A percentile compares a stretch with the other conserved stretches of the same genome.
phyloP scores from a whole-genome alignment of 2,888 invertebrate species.

The Drosophila emarginata region DNA sequence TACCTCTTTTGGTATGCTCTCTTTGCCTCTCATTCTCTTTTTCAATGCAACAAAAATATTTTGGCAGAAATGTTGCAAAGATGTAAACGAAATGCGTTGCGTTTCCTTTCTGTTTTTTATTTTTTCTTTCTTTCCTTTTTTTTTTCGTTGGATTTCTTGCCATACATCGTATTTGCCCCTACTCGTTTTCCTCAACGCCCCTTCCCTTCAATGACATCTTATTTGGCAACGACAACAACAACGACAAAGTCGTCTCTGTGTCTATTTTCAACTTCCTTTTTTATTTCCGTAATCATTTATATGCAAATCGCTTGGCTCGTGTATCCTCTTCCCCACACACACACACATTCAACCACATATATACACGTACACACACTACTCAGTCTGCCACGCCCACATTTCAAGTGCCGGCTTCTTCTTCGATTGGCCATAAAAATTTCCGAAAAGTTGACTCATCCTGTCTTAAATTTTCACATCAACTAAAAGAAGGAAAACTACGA shows the following conservation, averaged over 20 bases:
- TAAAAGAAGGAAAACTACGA: neutral
- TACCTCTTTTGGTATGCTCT: neutral
- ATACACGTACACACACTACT: constrained; percentile 25
- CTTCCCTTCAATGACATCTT: constrained; percentile 54
- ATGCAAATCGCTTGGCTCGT: constrained; percentile 70
- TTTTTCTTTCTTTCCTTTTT: neutral
- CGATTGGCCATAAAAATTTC: constrained; percentile 69
- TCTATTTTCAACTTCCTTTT: constrained; percentile 76
- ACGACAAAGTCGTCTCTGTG: constrained; percentile 24
- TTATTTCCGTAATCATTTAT: constrained; percentile 78
- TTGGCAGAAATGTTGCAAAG: constrained; percentile 64
- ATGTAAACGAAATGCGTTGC: constrained; percentile 62
- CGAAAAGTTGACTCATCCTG: neutral
- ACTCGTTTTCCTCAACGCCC: neutral
- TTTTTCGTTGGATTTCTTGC: neutral
- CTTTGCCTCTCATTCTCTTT: neutral
- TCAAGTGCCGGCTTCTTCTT: constrained; percentile 36
- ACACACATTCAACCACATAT: constrained; percentile 11
- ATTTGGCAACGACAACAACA: constrained; percentile 44
- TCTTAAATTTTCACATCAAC: constrained; percentile 10
- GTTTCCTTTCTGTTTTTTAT: neutral
- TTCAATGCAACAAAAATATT: constrained; percentile 45
- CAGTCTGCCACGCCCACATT: constrained; percentile 29
- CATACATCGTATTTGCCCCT: neutral
- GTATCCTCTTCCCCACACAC: neutral